Conservation (phyloP, 92 coral and sea anemone species). For the Siderastrea siderea region DNA sequence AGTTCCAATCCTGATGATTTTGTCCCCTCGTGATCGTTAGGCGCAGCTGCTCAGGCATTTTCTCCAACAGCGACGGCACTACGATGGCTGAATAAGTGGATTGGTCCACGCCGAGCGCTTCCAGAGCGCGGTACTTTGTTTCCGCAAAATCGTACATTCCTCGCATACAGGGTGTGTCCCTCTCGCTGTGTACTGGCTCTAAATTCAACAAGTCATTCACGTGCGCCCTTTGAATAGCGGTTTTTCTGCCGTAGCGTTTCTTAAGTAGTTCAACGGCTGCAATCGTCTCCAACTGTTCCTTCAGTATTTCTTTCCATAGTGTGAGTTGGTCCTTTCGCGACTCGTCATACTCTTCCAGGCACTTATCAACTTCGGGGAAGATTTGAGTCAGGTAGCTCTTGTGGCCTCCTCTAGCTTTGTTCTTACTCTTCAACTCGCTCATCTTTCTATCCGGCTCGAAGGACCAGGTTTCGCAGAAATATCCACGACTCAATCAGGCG, state of each 20-base stretch:
- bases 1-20: slow-evolving; percentile 41
- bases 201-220: slow-evolving; percentile 50
- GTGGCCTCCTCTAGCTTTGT: no score
- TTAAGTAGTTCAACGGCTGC: slow-evolving; percentile 15
- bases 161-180: slow-evolving; percentile 35
- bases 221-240: slow-evolving; percentile 39
- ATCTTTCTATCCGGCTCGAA: no score
- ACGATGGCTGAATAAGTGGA: slow-evolving; percentile 42
- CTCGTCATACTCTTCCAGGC: no score
- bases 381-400: no score
- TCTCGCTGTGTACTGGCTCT: slow-evolving; percentile 35
- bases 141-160: slow-evolving; percentile 19
- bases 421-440: no score
- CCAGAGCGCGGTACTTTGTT: slow-evolving; percentile 48
- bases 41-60: slow-evolving; percentile 39
- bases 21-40: slow-evolving; percentile 58
- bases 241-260: slow-evolving; percentile 10
- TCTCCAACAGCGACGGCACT: slow-evolving; percentile 45
- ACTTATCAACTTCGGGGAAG: no score
- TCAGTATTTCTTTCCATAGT: no score
- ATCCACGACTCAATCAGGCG: no score
- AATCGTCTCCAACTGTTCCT: no score
- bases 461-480: no score
- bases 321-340: no score
- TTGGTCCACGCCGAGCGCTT: slow-evolving; percentile 61